phyloP scores from a whole-genome alignment of 2,113 vertebrate genomes.

The Rhea americana region DNA sequence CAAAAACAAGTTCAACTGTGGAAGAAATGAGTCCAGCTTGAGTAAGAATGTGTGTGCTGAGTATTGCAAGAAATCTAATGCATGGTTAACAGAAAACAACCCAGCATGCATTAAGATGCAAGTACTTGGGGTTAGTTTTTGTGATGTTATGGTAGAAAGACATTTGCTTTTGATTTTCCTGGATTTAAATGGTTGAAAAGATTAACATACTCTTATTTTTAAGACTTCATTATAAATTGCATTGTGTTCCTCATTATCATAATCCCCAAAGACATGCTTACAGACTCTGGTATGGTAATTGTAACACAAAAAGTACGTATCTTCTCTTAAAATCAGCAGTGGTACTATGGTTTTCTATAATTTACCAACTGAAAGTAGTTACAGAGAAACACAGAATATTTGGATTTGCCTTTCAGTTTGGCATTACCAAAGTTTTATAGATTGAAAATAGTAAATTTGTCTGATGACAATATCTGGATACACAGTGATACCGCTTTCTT shows the following conservation, averaged over 20 bases:
- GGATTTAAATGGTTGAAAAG: constrained; percentile 45
- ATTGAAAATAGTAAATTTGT: background rate
- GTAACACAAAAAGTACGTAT: background rate
- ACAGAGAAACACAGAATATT: background rate
- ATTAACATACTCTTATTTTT: constrained; percentile 37
- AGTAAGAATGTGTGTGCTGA: background rate
- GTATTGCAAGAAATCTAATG: constrained; percentile 4
- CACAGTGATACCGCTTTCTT: background rate
- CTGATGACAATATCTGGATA: background rate
- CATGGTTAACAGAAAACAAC: constrained; percentile 33
- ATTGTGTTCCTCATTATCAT: background rate
- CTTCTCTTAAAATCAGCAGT: background rate
- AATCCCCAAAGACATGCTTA: background rate
- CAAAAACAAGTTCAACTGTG: constrained; percentile 60
- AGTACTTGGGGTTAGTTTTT: constrained; percentile 22
- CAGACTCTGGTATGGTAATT: background rate
- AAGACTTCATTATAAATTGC: constrained; percentile 13
- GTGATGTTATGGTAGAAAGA: constrained; percentile 32
- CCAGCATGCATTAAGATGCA: constrained; percentile 23
- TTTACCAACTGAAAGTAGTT: background rate
- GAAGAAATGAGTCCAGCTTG: constrained; percentile 38
- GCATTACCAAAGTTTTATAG: background rate
- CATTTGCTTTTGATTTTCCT: constrained; percentile 68
- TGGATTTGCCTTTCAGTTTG: background rate
- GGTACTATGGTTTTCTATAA: background rate